Percentiles rank a stretch among this genome's conserved stretches.
Conservation (phyloP, 2,113 vertebrate genomes). For the Suncus etruscus region DNA sequence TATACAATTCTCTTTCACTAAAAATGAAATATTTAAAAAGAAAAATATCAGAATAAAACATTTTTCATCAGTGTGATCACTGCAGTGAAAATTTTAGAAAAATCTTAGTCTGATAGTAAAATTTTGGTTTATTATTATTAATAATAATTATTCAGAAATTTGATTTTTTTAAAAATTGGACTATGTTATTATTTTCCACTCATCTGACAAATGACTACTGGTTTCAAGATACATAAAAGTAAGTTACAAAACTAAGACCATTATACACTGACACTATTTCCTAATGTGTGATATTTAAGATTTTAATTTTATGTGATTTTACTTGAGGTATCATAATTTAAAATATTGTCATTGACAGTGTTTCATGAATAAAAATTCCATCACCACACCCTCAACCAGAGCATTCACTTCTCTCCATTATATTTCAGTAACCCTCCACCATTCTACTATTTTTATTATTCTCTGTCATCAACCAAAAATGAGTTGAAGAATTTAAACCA, state of each 20-base stretch:
- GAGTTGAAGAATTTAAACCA: constrained; percentile 18
- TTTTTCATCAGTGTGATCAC: constrained; percentile 1
- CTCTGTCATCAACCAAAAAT: neutral
- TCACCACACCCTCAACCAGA: no score
- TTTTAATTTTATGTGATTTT: no score
- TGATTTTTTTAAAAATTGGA: neutral
- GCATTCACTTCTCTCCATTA: no score
- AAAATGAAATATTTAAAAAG: neutral
- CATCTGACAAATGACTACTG: constrained; percentile 43
- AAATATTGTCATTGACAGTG: no score
- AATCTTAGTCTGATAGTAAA: constrained; percentile 9
- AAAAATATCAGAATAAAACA: neutral
- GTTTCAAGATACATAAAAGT: neutral
- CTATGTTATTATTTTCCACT: neutral
- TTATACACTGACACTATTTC: neutral
- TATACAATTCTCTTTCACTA: neutral
- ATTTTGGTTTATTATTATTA: neutral
- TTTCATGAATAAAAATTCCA: no score
- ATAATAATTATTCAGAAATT: neutral
- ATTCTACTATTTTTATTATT: constrained; percentile 4
- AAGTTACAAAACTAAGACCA: constrained; percentile 10
- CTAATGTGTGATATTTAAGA: no score
- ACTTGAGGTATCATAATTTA: no score
- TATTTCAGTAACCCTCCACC: neutral
- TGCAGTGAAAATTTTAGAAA: constrained; percentile 2